These are phyloP conservation scores for Lithophane semibrunnea DNA, from an alignment of 2,888 invertebrate genomes.

Conservation along the genomic window DNA sequence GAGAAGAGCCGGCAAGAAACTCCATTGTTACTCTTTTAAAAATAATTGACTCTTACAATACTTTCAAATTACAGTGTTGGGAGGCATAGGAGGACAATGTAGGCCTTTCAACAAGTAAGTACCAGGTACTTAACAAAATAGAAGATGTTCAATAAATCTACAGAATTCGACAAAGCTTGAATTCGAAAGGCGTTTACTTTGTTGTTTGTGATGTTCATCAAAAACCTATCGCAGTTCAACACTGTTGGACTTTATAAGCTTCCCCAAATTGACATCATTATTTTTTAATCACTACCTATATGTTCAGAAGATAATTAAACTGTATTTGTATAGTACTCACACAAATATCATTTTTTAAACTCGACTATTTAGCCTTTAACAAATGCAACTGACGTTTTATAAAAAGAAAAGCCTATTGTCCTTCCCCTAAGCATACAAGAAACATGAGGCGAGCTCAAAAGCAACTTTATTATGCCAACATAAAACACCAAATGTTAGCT, in stretches of 20 bases:
- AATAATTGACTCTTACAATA: too few species aligned
- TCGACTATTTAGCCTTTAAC: background rate
- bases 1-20: too few species aligned
- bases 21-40: too few species aligned
- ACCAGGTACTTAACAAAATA: too few species aligned
- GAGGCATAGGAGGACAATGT: too few species aligned
- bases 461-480: conserved; percentile 20
- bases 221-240: too few species aligned
- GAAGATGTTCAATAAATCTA: too few species aligned
- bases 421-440: background rate
- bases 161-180: background rate
- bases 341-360: background rate
- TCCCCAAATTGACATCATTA: background rate
- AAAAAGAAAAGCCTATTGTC: background rate
- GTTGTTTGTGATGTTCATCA: background rate
- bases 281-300: background rate
- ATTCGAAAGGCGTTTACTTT: background rate
- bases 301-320: background rate
- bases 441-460: conserved; percentile 3
- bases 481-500: conserved; percentile 40
- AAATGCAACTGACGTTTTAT: background rate
- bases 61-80: too few species aligned
- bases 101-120: too few species aligned
- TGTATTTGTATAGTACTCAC: background rate
- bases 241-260: background rate